Evolutionary conservation across 2,888 invertebrate species (phyloP), one percentile per base, ranked within the genome.

Genomic region (Cheilosia grossa): DNA sequence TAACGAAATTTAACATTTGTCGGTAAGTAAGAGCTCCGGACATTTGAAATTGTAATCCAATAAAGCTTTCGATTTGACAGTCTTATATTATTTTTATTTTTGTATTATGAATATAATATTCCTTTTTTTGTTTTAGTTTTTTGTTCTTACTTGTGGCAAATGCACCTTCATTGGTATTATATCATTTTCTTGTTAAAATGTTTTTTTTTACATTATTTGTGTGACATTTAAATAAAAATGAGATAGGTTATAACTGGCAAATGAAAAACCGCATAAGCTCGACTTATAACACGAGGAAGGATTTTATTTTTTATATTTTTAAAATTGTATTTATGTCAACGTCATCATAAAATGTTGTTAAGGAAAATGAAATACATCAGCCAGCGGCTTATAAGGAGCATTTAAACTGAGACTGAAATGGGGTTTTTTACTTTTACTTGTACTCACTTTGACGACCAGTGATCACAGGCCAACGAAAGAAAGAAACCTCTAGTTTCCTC

Each of bases 61-160:
- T 85, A 85, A 85, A 85, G 85, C 85, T 85, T 85, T 85, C 85
- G 81, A 80, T 80, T 75, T 72, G 81, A 85, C 85, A 85, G 85
- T 85, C 85, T 85, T 85, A 72, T 85, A 80, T 70, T 64, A 75
- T 66, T 33, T 66, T 27, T 58, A 37, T 69, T 69, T 54, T 54
- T 30, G 24, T 64, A 63, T 67, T 73, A 66, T 64, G 64, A 72
- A 78, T 82, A 79, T 53, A 49, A 27, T 63, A 61, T 61, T 13
- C 21, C 4, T 47, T n/a, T 44, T 24, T 51, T 64, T 56, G 56
- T 53, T 49, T 47, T 37, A 10, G 15, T 58, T 19, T 19, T 59
- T 10, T 51, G 7, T 59, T 59, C 53, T 64, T 70, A 74, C 44
- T 80, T 75, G 59, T 85, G 61, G 67, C 63, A 72, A 73, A 58